These are phyloP conservation scores for Scaptodrosophila latifasciaeformis DNA, from an alignment of 2,888 invertebrate genomes.

Conservation along the genomic window DNA sequence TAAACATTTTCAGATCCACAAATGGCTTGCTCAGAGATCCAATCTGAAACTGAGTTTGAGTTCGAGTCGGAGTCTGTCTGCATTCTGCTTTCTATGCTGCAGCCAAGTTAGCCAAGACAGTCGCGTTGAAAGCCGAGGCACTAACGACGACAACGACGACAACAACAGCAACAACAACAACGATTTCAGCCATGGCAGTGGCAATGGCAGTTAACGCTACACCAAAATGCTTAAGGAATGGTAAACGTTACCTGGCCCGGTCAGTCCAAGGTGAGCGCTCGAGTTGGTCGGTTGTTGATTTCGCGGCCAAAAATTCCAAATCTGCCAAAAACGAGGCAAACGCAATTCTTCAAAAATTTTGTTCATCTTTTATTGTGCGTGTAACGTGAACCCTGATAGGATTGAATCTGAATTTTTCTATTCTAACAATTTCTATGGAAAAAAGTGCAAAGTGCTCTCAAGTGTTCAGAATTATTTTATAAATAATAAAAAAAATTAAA, in stretches of 20 bases:
- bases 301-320: constrained; percentile 16
- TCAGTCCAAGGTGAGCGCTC: constrained; percentile 74
- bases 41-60: not conserved
- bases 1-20: no score
- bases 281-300: constrained; percentile 70
- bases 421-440: no score
- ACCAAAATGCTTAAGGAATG: constrained; percentile 73
- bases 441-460: no score
- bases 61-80: not conserved
- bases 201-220: constrained; percentile 23
- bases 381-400: no score
- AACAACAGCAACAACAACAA: constrained; percentile 7
- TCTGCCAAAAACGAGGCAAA: constrained; percentile 1
- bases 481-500: constrained; percentile 19
- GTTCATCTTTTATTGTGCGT: not conserved
- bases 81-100: constrained; percentile 17
- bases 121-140: constrained; percentile 26
- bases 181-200: not conserved
- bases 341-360: constrained; percentile 3
- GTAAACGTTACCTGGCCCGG: constrained; percentile 67
- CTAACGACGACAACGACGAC: constrained; percentile 6
- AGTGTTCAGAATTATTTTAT: no score
- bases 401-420: no score
- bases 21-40: no score
- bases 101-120: no score